Base-by-base conservation (phyloP, 2,797 vertebrate genomes). In the Macroramphosus scolopax region DNA sequence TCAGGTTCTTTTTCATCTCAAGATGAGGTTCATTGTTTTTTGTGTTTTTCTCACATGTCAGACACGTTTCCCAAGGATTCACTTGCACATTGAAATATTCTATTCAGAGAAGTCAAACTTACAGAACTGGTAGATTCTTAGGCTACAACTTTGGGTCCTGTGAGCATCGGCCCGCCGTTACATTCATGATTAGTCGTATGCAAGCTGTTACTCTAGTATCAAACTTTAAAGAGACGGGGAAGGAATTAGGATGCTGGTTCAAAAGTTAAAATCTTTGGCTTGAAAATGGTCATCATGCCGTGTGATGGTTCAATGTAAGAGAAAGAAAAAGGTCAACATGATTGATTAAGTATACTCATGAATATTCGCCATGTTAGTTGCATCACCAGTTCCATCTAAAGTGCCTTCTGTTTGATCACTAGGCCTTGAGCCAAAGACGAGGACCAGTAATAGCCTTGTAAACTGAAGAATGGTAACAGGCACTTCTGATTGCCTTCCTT, bases 381-480 rank as follows among this genome's bases (percentile, higher is more conserved):
- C 80, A 77, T 82, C 78, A 78, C 66, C 60, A 82, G 84, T 66
- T 75, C 83, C 79, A 87, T 84, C 77, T 72, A 85, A 89, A 89
- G 89, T 91, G 90, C 90, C 90, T 91, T 91, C 84, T 89, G 88
- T 87, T 74, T 81, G 78, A 84, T 76, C 81, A 80, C 81, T 63
- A 81, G 84, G 85, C 87, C 87, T 81, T 71, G 84, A 86, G 81
- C 84, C 81, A 84, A 86, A 84, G 77, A 81, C 50, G 46, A 85
- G 82, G 68, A 81, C 77, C 75, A 81, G 77, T 72, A 58, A 71
- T 26, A 72, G 84, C 82, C 79, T 84, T 86, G 77, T 61, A 67
- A 75, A 51, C n/a, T 17, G 16, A 75, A 68, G 68, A 80, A 78
- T 63, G 71, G 48, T 64, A 72, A 78, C 52, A 9, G 82, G 73